Conservation (phyloP, 35 echinoderm and acorn worm species). For the Eucidaris tribuloides region DNA sequence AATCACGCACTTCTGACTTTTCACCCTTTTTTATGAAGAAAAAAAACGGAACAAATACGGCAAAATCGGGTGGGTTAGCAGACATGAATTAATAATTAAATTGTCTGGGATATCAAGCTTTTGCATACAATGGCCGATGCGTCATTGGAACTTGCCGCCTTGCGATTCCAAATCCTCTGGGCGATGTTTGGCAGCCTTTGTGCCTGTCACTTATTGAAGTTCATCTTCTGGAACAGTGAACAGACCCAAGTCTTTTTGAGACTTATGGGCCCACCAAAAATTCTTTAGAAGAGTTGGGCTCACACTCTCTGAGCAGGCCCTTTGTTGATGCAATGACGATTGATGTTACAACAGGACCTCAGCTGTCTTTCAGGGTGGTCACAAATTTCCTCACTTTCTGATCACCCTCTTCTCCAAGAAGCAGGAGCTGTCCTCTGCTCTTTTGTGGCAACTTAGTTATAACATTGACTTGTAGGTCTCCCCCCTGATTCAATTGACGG, state of each 20-base stretch:
- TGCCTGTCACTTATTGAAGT: constrained; percentile 27
- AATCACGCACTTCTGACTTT: too few relatives aligned
- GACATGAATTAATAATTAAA: constrained; percentile 49
- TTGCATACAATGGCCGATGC: constrained; percentile 4
- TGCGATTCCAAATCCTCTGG: constrained; percentile 1
- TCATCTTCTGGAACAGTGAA: neutral
- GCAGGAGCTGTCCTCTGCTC: constrained; percentile 24
- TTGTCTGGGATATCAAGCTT: constrained; percentile 47
- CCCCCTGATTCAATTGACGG: neutral
- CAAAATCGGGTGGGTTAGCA: too few relatives aligned
- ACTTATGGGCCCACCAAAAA: neutral
- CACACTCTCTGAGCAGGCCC: neutral
- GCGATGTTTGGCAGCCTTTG: constrained; percentile 11
- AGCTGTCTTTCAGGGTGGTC: neutral
- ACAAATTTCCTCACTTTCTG: neutral
- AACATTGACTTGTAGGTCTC: neutral
- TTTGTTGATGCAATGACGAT: neutral
- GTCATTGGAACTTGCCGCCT: neutral
- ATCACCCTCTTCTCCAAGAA: constrained; percentile 24
- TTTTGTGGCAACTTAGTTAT: neutral
- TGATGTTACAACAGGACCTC: constrained; percentile 12
- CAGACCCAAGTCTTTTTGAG: neutral
- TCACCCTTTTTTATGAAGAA: too few relatives aligned
- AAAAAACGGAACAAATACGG: too few relatives aligned
- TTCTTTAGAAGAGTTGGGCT: neutral